Conservation (phyloP, 2,888 invertebrate genomes). For the Melanchra persicariae region DNA sequence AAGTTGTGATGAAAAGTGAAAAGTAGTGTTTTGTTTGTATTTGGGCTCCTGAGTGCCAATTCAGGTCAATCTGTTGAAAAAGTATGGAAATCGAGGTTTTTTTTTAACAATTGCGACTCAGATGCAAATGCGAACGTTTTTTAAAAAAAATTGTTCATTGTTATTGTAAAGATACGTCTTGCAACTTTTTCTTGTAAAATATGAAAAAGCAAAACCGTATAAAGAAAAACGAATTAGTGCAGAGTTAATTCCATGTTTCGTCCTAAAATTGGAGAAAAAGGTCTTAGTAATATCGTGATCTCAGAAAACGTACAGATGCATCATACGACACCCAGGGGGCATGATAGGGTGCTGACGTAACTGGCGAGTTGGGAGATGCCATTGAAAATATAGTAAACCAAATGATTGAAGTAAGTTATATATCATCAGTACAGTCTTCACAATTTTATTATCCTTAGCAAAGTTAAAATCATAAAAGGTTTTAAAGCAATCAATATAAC, state of each 20-base stretch:
- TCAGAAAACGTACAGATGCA: background rate
- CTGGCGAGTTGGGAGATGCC: background rate
- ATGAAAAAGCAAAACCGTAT: too few species aligned
- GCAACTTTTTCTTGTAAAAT: too few species aligned
- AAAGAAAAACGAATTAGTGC: background rate
- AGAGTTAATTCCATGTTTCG: background rate
- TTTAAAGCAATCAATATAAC: conserved; percentile 43
- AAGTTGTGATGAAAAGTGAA: background rate
- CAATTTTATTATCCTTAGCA: background rate
- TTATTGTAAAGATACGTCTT: background rate
- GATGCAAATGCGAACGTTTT: too few species aligned
- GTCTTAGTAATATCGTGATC: background rate
- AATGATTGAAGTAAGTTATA: background rate
- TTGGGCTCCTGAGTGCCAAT: too few species aligned
- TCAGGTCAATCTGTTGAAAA: too few species aligned
- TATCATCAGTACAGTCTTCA: background rate
- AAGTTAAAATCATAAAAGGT: conserved; percentile 26
- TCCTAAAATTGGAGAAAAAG: background rate
- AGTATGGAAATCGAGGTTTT: too few species aligned
- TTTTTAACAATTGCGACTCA: too few species aligned
- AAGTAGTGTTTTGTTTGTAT: too few species aligned
- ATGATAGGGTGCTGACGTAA: background rate
- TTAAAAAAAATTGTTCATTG: too few species aligned
- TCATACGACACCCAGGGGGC: background rate
- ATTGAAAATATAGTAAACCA: background rate